These are phyloP conservation scores for Harmothoe impar DNA, from an alignment of 2,888 invertebrate species.

Conservation along the genomic window DNA sequence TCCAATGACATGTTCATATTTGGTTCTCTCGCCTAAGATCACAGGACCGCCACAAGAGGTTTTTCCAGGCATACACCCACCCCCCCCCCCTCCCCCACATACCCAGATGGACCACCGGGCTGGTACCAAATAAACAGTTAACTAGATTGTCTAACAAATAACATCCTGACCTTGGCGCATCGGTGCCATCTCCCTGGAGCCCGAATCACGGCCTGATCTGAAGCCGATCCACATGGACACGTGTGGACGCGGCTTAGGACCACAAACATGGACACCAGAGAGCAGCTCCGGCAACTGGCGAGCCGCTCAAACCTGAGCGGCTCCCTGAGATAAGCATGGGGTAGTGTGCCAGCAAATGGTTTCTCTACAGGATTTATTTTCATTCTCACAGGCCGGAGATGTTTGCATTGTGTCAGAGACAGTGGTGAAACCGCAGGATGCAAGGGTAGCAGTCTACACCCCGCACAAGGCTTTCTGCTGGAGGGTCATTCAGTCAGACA, in stretches of 20 bases:
- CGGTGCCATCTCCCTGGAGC: neutral
- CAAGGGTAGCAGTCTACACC: too few relatives aligned
- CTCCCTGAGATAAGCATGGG: neutral
- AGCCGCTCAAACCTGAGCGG: neutral
- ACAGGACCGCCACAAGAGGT: too few relatives aligned
- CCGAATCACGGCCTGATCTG: neutral
- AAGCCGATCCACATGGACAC: neutral
- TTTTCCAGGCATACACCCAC: neutral
- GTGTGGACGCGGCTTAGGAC: neutral
- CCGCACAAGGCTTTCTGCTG: too few relatives aligned
- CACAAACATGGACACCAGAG: neutral
- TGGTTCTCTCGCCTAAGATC: too few relatives aligned
- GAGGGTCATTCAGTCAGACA: too few relatives aligned
- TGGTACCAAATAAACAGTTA: neutral
- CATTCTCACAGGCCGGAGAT: neutral
- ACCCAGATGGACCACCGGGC: constrained; percentile 24
- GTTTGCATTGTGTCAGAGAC: constrained; percentile 17
- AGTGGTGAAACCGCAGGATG: too few relatives aligned
- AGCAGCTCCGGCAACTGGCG: neutral
- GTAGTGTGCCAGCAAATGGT: neutral
- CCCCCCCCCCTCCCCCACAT: neutral
- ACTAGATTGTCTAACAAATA: constrained; percentile 10
- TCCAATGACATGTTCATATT: too few relatives aligned
- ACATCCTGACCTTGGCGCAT: neutral
- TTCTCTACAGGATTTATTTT: neutral